phyloP scores from a whole-genome alignment of 2,888 invertebrate species.

The Chymomyza fuscimana region DNA sequence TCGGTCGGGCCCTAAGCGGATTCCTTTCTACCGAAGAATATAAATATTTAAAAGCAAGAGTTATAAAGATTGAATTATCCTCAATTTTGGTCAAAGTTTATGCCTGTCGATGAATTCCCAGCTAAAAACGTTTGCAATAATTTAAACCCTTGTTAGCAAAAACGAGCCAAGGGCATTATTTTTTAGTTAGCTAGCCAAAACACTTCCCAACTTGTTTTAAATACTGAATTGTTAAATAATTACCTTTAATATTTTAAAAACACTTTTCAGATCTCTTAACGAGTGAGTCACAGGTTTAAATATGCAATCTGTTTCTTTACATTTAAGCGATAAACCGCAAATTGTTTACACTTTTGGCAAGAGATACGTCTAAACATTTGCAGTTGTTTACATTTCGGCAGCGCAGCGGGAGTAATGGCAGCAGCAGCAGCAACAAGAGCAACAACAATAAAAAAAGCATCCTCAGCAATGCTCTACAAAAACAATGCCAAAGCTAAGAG shows the following conservation, averaged over 20 bases:
- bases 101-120: too few relatives aligned
- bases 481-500: conserved; percentile 30
- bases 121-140: too few relatives aligned
- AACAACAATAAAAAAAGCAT: neutral
- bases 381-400: conserved; percentile 3
- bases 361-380: neutral
- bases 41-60: too few relatives aligned
- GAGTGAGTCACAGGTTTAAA: neutral
- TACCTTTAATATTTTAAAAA: neutral
- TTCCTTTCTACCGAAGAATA: too few relatives aligned
- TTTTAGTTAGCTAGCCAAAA: too few relatives aligned
- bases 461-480: conserved; percentile 19
- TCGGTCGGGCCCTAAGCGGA: too few relatives aligned
- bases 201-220: neutral
- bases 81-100: too few relatives aligned
- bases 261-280: neutral
- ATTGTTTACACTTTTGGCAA: conserved; percentile 11
- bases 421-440: too few relatives aligned
- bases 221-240: neutral
- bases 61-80: too few relatives aligned
- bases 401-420: neutral
- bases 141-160: too few relatives aligned
- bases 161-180: too few relatives aligned
- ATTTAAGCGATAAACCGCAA: neutral
- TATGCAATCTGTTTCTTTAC: neutral